A percentile compares a stretch with the other conserved stretches of the same genome.
Conservation (phyloP, 2,888 invertebrate species). For the Meteorus cinctellus region DNA sequence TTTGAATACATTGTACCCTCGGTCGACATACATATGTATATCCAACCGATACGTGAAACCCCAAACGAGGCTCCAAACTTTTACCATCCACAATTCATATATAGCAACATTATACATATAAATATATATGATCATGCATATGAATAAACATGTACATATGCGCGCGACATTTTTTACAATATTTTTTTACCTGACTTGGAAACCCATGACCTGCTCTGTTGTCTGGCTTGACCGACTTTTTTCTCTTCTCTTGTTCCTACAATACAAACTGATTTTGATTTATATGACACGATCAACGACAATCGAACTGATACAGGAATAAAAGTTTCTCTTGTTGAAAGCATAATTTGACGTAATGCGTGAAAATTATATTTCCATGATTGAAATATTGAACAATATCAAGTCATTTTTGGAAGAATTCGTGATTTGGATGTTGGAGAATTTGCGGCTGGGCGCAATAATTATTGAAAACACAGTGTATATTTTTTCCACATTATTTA, state of each 20-base stretch:
- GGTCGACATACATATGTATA: constrained; percentile 72
- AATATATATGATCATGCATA: neutral
- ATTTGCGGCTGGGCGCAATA: too few species aligned
- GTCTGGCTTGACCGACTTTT: constrained; percentile 71
- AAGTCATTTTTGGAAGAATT: neutral
- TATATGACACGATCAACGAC: constrained; percentile 70
- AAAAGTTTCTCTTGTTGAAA: constrained; percentile 38
- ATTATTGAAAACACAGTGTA: too few species aligned
- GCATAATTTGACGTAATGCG: constrained; percentile 51
- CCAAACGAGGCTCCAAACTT: constrained; percentile 46
- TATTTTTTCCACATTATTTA: too few species aligned
- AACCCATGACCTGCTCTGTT: constrained; percentile 64
- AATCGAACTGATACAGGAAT: constrained; percentile 60
- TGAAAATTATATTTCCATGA: constrained; percentile 72
- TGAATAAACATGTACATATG: constrained; percentile 22
- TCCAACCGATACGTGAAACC: constrained; percentile 67
- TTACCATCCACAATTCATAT: constrained; percentile 44
- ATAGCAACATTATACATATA: constrained; percentile 32
- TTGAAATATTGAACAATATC: constrained; percentile 24
- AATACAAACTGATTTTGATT: constrained; percentile 73
- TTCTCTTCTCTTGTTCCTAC: constrained; percentile 59
- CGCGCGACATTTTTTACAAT: constrained; percentile 37
- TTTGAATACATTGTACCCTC: constrained; percentile 73
- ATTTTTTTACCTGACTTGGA: constrained; percentile 68
- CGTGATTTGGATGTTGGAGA: too few species aligned